Conservation (phyloP, 2,888 invertebrate genomes). For the Hofmannophila pseudospretella region DNA sequence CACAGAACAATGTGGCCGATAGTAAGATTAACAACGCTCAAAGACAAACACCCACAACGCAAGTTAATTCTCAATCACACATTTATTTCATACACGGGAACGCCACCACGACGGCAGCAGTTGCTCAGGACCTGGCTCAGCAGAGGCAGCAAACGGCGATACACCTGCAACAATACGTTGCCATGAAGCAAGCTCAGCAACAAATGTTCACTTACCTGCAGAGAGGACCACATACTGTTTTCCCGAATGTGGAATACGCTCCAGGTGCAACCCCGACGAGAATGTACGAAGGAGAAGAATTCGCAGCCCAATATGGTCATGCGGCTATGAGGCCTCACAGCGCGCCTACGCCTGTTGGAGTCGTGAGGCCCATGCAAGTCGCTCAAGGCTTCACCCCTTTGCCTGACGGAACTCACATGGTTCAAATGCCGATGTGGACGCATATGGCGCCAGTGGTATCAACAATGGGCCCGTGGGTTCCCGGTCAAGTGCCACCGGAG, state of each 20-base stretch:
- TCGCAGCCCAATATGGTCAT: slow-evolving; percentile 51
- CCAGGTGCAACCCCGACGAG: slow-evolving; percentile 39
- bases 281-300: slow-evolving; percentile 58
- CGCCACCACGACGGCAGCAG: slow-evolving; percentile 37
- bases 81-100: slow-evolving; percentile 71
- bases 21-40: slow-evolving; percentile 41
- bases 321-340: slow-evolving; percentile 59
- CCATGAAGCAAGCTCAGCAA: slow-evolving; percentile 75
- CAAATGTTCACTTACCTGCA: slow-evolving; percentile 69
- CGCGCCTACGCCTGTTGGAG: slow-evolving; percentile 56
- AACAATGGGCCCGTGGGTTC: slow-evolving; percentile 58
- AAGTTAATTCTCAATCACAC: slow-evolving; percentile 42
- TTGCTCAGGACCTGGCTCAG: slow-evolving; percentile 56
- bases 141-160: slow-evolving; percentile 71
- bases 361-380: slow-evolving; percentile 52
- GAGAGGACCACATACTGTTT: slow-evolving; percentile 64
- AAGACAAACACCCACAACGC: slow-evolving; percentile 35
- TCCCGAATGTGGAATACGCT: slow-evolving; percentile 54
- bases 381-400: slow-evolving; percentile 44
- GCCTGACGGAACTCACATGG: slow-evolving; percentile 55
- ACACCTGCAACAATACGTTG: slow-evolving; percentile 71
- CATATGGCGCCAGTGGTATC: slow-evolving; percentile 59
- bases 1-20: slow-evolving; percentile 52
- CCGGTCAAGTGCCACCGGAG: slow-evolving; percentile 53
- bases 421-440: slow-evolving; percentile 67